Evolutionary conservation across 2,113 vertebrate genomes (phyloP).

Genomic region (Bubo scandiacus): DNA sequence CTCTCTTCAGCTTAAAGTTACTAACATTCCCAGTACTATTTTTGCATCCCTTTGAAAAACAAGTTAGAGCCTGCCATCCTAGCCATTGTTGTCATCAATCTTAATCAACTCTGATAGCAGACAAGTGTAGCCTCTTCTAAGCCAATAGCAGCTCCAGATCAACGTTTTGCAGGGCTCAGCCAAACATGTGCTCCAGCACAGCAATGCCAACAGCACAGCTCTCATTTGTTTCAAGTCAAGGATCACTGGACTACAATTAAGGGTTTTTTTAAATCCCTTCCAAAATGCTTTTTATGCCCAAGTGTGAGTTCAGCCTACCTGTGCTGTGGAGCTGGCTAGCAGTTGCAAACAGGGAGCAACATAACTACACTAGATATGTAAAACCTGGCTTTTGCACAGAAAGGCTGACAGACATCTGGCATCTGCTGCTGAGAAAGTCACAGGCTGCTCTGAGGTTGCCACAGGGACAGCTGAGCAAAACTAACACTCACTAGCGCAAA

Average conservation of each 20-base stretch:
- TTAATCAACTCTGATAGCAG: background rate
- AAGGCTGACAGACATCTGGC: background rate
- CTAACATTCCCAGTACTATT: background rate
- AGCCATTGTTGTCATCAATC: background rate
- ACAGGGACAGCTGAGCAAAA: background rate
- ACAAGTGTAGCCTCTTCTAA: background rate
- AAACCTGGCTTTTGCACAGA: background rate
- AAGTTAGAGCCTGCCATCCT: background rate
- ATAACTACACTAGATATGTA: accelerated
- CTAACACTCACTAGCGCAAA: background rate
- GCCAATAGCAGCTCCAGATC: background rate
- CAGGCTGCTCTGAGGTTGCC: background rate
- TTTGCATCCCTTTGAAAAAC: background rate
- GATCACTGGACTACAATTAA: background rate
- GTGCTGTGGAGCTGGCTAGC: background rate
- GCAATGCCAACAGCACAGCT: background rate
- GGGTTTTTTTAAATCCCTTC: background rate
- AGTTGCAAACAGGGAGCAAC: background rate
- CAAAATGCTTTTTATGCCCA: background rate
- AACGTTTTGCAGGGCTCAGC: background rate
- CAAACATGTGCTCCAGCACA: background rate
- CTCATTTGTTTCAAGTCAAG: background rate
- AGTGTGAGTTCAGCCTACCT: background rate
- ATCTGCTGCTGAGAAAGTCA: background rate
- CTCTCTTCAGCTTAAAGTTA: background rate